Base-by-base conservation (phyloP, 2,113 vertebrate species). In the Melanotaenia duboulayi region DNA sequence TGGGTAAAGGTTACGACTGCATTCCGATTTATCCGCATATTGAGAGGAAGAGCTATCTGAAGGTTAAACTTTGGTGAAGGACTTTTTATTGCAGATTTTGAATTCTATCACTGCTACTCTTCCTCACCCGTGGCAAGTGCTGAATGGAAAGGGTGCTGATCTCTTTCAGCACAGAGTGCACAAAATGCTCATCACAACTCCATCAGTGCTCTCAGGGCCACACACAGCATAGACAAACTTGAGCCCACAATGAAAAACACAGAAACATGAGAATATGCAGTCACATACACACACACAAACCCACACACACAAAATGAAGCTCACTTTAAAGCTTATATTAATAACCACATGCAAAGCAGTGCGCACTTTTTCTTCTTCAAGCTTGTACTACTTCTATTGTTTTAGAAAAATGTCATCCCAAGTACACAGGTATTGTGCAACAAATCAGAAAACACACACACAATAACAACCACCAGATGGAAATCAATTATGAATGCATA, bases 191-290 rank as follows among this genome's bases (percentile, higher is more conserved):
- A 66, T 83, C 75, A 78, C 28, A 63, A 52, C 63, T 67, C 24
- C 66, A 58, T 35, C 70, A 66, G 67, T 54, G 61, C 51, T 64
- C 67, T 79, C 70, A 83, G 87, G 87, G 87, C 72, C 70, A 78
- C 69, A 73, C 20, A 25, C 39, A 4, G 22, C 0, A 17, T 23
- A 42, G 63, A 71, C 59, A 60, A 74, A 67, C 70, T 23, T 19
- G 46, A 61, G 28, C 52, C n/a, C 28, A 35, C 20, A 56, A 14
- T 39, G 49, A 42, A 28, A 35, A 58, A 44, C 12, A 28, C 22
- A 68, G 10, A 54, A 49, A 60, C 23, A 20, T 37, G 54, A 4
- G 16, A 17, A 48, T 3, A 0, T 57, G 49, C 4, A 48, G 13
- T 24, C 22, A 56, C 42, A 54, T 12, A n/a, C n/a, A n/a, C n/a